Base-by-base conservation (phyloP, 53 echinoderm and acorn worm species). In the Patiria pectinifera region DNA sequence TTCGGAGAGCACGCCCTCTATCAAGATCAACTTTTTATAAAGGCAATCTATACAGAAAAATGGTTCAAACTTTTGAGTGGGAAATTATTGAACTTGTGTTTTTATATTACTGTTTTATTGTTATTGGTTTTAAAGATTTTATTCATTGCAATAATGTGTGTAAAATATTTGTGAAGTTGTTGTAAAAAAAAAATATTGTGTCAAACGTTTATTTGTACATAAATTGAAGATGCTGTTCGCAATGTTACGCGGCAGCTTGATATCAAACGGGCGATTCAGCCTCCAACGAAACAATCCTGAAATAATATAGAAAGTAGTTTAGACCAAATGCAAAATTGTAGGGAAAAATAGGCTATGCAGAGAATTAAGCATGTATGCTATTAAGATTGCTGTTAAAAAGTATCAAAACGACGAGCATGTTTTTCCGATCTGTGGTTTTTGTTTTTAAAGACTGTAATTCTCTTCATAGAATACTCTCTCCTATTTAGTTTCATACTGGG, bases 141-240 rank as follows among this genome's bases (percentile, higher is more conserved):
- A 7, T 23, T 47, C 45, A 71, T 58, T 89, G 80, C 79, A 89
- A 62, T 1, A 53, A 53, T 77, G 75, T 61, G 22, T 90, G 47
- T 90, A 80, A 80, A 81, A 90, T 80, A 89, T 79, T 19, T 61
- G n/a, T 16, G 75, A 66, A 24, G 18, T 22, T 89, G 80, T 89
- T 79, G 79, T 79, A 89, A 89, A 35, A 89, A 89, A 35, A 79
- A 44, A 24, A 79, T 89, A 89, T 89, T 89, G 61, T 89, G 89
- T 89, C 78, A 78, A 80, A 78, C 78, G 62, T 78, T 89, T 46
- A 66, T 90, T 80, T 90, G 90, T 90, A 90, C 48, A 90, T 90
- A 90, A 1, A 62, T 24, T 24, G 24, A 22, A 69, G 6, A n/a
- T 23, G 74, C 22, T 74, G 22, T n/a, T 24, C 22, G 74, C 74